Conservation (phyloP, 2,113 vertebrate species). For the Alouatta palliata region DNA sequence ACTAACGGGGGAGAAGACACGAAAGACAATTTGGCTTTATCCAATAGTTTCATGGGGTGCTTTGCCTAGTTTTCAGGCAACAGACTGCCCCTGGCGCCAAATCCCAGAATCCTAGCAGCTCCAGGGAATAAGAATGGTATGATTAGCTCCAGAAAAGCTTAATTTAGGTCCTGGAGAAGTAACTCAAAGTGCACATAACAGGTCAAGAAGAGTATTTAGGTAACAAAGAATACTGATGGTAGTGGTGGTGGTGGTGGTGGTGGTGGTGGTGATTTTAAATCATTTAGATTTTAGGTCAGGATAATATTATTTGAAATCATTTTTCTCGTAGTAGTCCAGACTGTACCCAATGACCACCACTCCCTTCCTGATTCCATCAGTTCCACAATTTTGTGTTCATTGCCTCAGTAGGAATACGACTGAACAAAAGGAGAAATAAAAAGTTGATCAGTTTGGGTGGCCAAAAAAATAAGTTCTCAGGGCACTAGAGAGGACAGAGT, state of each 20-base stretch:
- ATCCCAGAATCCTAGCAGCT: background rate
- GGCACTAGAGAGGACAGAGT: background rate
- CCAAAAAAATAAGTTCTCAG: background rate
- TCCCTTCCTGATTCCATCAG: background rate
- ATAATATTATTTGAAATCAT: background rate
- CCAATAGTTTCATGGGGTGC: too few species aligned
- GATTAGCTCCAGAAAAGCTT: background rate
- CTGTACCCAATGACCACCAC: background rate
- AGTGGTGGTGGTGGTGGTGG: background rate
- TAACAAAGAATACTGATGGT: background rate
- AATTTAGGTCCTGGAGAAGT: background rate
- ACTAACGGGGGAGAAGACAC: background rate
- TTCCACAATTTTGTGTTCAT: constrained; percentile 6
- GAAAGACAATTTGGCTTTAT: background rate
- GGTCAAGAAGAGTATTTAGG: background rate
- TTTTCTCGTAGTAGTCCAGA: background rate
- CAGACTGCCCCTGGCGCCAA: background rate
- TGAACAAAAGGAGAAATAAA: background rate
- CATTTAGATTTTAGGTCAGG: constrained; percentile 3
- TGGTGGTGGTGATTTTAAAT: background rate
- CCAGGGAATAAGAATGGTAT: background rate
- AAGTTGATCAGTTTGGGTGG: background rate
- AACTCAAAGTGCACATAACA: background rate
- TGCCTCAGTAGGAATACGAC: background rate
- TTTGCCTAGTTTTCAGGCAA: background rate